phyloP scores from a whole-genome alignment of 2,888 invertebrate species.

The Hirtodrosophila duncani region DNA sequence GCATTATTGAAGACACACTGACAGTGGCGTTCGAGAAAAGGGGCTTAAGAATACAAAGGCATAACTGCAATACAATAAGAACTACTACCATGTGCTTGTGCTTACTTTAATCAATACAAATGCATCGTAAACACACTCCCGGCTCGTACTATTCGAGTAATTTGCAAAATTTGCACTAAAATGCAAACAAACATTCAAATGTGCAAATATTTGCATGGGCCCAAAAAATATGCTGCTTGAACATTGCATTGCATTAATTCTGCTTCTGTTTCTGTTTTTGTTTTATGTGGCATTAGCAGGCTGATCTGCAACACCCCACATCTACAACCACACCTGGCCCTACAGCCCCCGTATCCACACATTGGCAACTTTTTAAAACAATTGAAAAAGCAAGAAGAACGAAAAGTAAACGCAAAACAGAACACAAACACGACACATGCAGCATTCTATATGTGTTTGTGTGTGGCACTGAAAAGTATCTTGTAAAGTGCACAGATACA shows the following conservation, averaged over 20 bases:
- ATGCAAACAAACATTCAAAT: slow-evolving; percentile 62
- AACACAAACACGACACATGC: slow-evolving; percentile 1
- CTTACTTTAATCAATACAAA: too few species aligned
- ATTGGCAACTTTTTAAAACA: slow-evolving; percentile 58
- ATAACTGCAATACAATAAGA: neutral
- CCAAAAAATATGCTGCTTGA: slow-evolving; percentile 51
- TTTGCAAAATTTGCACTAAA: slow-evolving; percentile 67
- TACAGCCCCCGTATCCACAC: neutral
- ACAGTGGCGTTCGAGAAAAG: slow-evolving; percentile 24
- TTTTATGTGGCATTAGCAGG: slow-evolving; percentile 33
- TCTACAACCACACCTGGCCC: neutral
- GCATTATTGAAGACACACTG: slow-evolving; percentile 25
- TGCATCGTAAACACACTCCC: too few species aligned
- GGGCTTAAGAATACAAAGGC: neutral
- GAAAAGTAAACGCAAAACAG: neutral
- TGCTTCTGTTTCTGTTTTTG: slow-evolving; percentile 10
- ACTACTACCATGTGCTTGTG: too few species aligned
- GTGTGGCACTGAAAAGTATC: slow-evolving; percentile 48
- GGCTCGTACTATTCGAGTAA: slow-evolving; percentile 39
- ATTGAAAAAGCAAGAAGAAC: slow-evolving; percentile 44
- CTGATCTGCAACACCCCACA: slow-evolving; percentile 28
- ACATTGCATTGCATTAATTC: slow-evolving; percentile 24
- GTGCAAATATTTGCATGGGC: slow-evolving; percentile 60
- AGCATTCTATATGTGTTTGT: slow-evolving; percentile 11
- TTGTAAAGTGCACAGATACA: slow-evolving; percentile 54